These are phyloP conservation scores for Sinhomidia bicolor DNA, from an alignment of 2,888 invertebrate genomes.

Conservation along the genomic window DNA sequence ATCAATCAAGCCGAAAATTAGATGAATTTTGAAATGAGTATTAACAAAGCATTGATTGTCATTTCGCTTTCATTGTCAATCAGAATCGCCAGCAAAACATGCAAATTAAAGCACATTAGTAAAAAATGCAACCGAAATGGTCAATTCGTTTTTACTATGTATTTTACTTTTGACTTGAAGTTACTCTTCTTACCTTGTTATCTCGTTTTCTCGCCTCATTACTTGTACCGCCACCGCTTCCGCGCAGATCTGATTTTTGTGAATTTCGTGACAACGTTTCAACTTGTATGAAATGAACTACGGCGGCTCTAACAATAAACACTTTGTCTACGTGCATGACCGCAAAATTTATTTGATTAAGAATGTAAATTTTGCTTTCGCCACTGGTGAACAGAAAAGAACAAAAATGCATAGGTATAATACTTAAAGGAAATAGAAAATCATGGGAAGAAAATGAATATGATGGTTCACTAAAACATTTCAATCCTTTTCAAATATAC, in stretches of 20 bases:
- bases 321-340: background rate
- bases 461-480: no score
- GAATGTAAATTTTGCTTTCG: background rate
- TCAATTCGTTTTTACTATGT: background rate
- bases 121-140: background rate
- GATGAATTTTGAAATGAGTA: background rate
- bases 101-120: no score
- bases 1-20: conserved; percentile 1
- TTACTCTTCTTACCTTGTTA: no score
- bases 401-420: no score
- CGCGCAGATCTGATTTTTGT: background rate
- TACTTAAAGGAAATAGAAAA: background rate
- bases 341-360: background rate
- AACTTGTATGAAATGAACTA: no score
- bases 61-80: background rate
- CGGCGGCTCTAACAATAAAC: no score
- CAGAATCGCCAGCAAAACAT: background rate
- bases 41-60: conserved; percentile 7
- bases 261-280: background rate
- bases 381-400: background rate
- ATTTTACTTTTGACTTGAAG: no score
- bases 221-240: no score
- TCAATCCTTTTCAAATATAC: no score
- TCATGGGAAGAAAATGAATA: background rate
- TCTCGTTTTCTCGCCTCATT: background rate